Evolutionary conservation across 2,797 vertebrate genomes (phyloP).

Genomic region (Rhinatrema bivittatum): DNA sequence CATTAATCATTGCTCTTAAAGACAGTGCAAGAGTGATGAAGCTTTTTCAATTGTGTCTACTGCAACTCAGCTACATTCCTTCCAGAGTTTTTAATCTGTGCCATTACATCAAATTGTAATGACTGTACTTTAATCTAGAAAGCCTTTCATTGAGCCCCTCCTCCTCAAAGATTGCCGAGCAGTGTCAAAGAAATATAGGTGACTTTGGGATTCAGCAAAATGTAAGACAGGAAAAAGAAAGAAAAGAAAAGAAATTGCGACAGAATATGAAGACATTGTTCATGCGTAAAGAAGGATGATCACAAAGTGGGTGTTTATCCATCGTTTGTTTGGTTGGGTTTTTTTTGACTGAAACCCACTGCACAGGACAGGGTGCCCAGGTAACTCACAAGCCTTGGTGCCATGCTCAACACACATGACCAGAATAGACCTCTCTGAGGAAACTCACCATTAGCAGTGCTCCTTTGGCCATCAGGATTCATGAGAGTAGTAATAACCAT

Average conservation of each 20-base stretch:
- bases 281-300: too few species aligned
- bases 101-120: slow-evolving; percentile 47
- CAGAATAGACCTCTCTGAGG: too few species aligned
- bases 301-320: too few species aligned
- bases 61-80: slow-evolving; percentile 57
- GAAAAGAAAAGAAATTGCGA: slow-evolving; percentile 1
- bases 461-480: too few species aligned
- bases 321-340: too few species aligned
- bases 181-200: slow-evolving; percentile 8
- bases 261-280: neutral
- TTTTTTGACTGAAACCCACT: too few species aligned
- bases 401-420: too few species aligned
- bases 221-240: too few species aligned
- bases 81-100: slow-evolving; percentile 43
- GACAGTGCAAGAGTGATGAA: slow-evolving; percentile 41
- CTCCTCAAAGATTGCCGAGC: slow-evolving; percentile 6
- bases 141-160: slow-evolving; percentile 39
- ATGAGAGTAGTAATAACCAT: too few species aligned
- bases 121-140: slow-evolving; percentile 61
- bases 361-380: too few species aligned
- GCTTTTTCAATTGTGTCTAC: slow-evolving; percentile 61
- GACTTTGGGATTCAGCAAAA: slow-evolving; percentile 10
- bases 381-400: too few species aligned
- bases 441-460: too few species aligned
- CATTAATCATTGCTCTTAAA: slow-evolving; percentile 73